Conservation (phyloP, 2,113 vertebrate species). For the Taxidea taxus region DNA sequence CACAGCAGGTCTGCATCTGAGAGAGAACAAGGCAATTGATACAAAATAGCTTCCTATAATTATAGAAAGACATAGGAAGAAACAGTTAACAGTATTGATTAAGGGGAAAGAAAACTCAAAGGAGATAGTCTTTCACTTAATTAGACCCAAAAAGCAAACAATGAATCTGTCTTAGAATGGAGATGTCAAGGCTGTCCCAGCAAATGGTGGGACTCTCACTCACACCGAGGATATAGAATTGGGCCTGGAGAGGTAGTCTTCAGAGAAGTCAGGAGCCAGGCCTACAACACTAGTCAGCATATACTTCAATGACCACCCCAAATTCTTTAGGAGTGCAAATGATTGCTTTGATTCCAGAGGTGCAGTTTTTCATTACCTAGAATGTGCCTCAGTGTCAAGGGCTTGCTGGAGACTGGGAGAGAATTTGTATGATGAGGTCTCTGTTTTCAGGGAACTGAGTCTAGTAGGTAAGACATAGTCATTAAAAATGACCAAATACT, state of each 20-base stretch:
- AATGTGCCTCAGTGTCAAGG: background rate
- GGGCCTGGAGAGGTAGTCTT: background rate
- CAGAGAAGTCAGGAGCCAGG: background rate
- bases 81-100: background rate
- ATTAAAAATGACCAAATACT: background rate
- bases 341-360: background rate
- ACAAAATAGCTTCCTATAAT: background rate
- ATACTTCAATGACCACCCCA: too few species aligned
- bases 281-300: background rate
- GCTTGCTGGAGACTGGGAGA: background rate
- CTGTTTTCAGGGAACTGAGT: background rate
- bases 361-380: background rate
- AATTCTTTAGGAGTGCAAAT: background rate
- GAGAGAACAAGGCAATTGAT: background rate
- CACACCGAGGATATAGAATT: background rate
- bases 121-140: background rate
- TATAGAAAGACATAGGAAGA: background rate
- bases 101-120: background rate
- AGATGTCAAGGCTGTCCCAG: background rate
- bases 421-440: background rate
- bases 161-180: background rate
- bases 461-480: background rate
- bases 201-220: background rate
- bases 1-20: background rate
- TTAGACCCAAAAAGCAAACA: background rate